Conservation (phyloP, 2,797 vertebrate species). For the Chelon labrosus region DNA sequence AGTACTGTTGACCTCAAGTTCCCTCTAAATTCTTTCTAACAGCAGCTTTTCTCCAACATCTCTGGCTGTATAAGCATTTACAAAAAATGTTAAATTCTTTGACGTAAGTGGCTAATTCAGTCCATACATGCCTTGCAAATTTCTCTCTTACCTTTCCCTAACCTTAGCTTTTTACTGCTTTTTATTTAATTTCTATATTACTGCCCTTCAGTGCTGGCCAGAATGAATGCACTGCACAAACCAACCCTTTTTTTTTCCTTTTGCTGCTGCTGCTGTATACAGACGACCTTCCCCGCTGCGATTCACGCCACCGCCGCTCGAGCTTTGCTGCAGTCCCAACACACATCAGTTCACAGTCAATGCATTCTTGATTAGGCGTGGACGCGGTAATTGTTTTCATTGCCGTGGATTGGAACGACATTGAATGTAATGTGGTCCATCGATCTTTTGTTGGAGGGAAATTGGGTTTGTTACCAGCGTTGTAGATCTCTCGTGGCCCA, state of each 20-base stretch:
- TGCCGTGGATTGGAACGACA: slow-evolving; percentile 70
- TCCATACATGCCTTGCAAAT: not conserved
- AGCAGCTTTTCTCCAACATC: not conserved
- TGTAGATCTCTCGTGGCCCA: slow-evolving; percentile 56
- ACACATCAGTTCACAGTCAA: slow-evolving; percentile 58
- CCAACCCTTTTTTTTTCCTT: slow-evolving; percentile 4
- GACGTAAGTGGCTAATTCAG: not conserved
- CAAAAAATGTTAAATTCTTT: not conserved
- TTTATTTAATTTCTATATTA: not conserved
- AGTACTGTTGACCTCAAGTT: not conserved
- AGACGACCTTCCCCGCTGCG: slow-evolving; percentile 37
- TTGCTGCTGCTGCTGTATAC: slow-evolving; percentile 10
- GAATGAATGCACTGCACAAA: slow-evolving; percentile 19
- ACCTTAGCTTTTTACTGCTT: not conserved
- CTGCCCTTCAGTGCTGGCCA: not conserved
- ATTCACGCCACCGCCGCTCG: slow-evolving; percentile 1
- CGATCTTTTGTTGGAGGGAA: slow-evolving; percentile 74
- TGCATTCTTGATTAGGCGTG: slow-evolving; percentile 73
- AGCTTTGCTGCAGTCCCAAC: slow-evolving; percentile 57
- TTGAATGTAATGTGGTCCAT: slow-evolving; percentile 75
- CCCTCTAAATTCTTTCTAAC: not conserved
- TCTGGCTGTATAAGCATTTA: not conserved
- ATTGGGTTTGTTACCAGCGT: slow-evolving; percentile 71
- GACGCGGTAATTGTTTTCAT: slow-evolving; percentile 79
- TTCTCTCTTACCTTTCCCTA: not conserved